Evolutionary conservation across 2,888 invertebrate genomes (phyloP).

Genomic region (Diaprepes abbreviatus): DNA sequence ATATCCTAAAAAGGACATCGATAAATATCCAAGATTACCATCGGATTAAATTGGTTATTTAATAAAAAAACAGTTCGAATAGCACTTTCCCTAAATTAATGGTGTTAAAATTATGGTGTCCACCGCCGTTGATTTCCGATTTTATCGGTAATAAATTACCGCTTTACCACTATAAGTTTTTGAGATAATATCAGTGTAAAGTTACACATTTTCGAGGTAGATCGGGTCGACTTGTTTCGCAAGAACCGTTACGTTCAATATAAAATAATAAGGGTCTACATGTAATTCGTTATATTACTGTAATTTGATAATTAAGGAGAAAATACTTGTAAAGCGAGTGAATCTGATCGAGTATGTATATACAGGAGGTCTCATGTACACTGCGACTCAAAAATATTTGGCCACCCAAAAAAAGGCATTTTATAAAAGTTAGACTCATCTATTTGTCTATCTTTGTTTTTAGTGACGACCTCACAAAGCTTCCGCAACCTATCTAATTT

Average conservation of each 20-base stretch:
- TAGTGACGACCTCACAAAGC: no score
- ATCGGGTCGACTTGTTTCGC: background rate
- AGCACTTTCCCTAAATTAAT: conserved; percentile 21
- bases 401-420: no score
- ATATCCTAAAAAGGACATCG: background rate
- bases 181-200: background rate
- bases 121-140: background rate
- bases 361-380: no score
- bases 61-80: background rate
- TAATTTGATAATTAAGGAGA: background rate
- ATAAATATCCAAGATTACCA: background rate
- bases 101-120: conserved; percentile 8
- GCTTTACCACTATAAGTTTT: background rate
- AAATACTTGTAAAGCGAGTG: background rate
- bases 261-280: conserved; percentile 1
- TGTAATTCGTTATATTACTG: background rate
- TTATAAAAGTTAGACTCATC: no score
- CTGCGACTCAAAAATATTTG: no score
- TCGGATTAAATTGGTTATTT: background rate
- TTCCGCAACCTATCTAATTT: no score
- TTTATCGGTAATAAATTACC: background rate
- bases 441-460: no score
- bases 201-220: no score
- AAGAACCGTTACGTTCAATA: conserved; percentile 5
- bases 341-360: background rate